Evolutionary conservation across 2,888 invertebrate genomes (phyloP).

Genomic region (Chloromyia formosa): DNA sequence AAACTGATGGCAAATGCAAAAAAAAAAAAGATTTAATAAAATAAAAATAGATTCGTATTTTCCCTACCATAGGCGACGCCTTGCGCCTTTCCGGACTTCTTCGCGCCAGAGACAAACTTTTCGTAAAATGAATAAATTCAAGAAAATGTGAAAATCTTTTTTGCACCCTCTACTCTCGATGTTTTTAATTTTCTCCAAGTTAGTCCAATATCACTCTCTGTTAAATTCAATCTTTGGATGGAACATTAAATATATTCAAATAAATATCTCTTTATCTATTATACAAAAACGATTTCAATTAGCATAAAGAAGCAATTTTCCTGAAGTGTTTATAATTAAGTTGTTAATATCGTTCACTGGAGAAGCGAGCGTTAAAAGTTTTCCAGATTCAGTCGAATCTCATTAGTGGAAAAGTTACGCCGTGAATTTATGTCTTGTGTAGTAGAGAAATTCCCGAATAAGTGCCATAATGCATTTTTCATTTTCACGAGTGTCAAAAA

Average conservation of each 20-base stretch:
- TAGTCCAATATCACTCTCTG: neutral
- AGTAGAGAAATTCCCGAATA: too few species aligned
- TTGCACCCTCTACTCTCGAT: neutral
- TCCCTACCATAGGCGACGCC: too few species aligned
- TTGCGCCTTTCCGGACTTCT: too few species aligned
- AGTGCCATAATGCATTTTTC: too few species aligned
- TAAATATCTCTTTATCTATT: constrained; percentile 22
- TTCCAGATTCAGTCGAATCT: too few species aligned
- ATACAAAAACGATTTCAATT: neutral
- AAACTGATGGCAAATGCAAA: neutral
- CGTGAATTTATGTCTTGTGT: too few species aligned
- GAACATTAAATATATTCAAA: neutral
- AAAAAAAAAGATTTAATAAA: neutral
- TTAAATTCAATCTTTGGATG: neutral
- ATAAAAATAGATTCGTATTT: neutral
- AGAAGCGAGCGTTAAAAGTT: too few species aligned
- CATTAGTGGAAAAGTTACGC: too few species aligned
- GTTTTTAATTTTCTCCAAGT: neutral
- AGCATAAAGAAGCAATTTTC: constrained; percentile 18
- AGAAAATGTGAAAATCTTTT: constrained; percentile 9
- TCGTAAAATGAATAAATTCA: constrained; percentile 35
- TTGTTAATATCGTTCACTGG: neutral
- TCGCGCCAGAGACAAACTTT: constrained; percentile 2
- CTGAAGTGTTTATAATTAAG: constrained; percentile 7
- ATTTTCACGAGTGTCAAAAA: too few species aligned